phyloP scores from a whole-genome alignment of 2,888 invertebrate genomes.

The Molorchus minor region DNA sequence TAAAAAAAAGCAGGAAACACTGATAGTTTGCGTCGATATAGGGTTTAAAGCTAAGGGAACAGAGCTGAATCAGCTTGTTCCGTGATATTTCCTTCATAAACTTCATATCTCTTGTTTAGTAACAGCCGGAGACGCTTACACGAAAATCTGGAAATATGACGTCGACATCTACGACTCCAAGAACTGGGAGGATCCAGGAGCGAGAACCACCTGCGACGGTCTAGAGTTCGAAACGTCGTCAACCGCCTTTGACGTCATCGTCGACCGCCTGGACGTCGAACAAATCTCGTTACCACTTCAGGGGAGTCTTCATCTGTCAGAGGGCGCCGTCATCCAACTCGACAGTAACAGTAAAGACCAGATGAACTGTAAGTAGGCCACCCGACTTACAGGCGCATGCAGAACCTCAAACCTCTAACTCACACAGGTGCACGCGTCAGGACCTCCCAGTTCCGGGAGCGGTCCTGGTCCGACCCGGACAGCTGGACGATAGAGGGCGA shows the following conservation, averaged over 20 bases:
- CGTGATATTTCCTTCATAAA: no score
- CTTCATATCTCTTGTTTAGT: no score
- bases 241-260: background rate
- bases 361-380: background rate
- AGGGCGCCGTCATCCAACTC: background rate
- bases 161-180: background rate
- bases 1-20: no score
- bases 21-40: no score
- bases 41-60: no score
- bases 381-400: background rate
- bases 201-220: background rate
- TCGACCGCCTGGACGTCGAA: background rate
- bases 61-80: no score
- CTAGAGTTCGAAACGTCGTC: background rate
- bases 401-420: background rate
- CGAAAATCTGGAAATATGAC: slow-evolving; percentile 10
- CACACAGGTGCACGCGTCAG: background rate
- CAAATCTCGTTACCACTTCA: background rate
- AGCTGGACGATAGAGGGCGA: slow-evolving; percentile 61
- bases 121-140: no score
- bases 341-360: background rate
- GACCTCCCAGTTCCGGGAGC: background rate
- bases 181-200: background rate
- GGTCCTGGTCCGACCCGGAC: slow-evolving; percentile 59
- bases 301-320: background rate